phyloP scores from a whole-genome alignment of 2,888 invertebrate genomes.

The Trissolcus brochymenae region DNA sequence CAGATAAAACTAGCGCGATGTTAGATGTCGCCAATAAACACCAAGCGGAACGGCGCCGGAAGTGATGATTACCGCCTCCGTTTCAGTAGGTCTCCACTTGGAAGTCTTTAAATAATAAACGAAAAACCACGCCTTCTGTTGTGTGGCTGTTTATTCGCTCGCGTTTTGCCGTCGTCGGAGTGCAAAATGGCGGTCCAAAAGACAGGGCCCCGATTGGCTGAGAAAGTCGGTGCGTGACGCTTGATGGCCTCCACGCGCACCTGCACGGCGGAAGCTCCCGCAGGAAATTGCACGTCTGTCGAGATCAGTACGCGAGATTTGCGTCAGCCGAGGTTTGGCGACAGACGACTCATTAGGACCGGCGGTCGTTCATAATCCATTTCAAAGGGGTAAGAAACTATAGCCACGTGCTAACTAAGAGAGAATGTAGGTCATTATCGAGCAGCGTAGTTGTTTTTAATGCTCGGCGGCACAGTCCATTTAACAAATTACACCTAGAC shows the following conservation, averaged over 20 bases:
- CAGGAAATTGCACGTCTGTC: slow-evolving; percentile 57
- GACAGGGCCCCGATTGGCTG: slow-evolving; percentile 59
- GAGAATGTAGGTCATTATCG: slow-evolving; percentile 51
- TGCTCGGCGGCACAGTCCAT: slow-evolving; percentile 45
- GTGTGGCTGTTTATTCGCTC: slow-evolving; percentile 39
- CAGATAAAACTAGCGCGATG: not conserved
- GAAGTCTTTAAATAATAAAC: slow-evolving; percentile 46
- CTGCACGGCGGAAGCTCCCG: slow-evolving; percentile 63
- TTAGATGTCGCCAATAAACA: not conserved
- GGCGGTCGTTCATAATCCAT: not conserved
- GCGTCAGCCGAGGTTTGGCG: not conserved
- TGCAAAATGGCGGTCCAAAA: slow-evolving; percentile 63
- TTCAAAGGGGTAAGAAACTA: not conserved
- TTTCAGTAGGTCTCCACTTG: not conserved
- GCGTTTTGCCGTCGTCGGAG: slow-evolving; percentile 43
- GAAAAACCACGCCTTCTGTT: slow-evolving; percentile 54
- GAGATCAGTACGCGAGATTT: slow-evolving; percentile 10
- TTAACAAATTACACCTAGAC: slow-evolving; percentile 51
- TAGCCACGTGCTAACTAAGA: slow-evolving; percentile 30
- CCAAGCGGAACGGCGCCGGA: not conserved
- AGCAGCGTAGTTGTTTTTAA: slow-evolving; percentile 39
- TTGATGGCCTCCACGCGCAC: slow-evolving; percentile 60
- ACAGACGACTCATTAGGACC: slow-evolving; percentile 1
- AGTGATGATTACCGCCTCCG: slow-evolving; percentile 6
- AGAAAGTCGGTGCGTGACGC: slow-evolving; percentile 47